Base-by-base conservation (phyloP, 2,888 invertebrate genomes). In the Pelosia muscerda region DNA sequence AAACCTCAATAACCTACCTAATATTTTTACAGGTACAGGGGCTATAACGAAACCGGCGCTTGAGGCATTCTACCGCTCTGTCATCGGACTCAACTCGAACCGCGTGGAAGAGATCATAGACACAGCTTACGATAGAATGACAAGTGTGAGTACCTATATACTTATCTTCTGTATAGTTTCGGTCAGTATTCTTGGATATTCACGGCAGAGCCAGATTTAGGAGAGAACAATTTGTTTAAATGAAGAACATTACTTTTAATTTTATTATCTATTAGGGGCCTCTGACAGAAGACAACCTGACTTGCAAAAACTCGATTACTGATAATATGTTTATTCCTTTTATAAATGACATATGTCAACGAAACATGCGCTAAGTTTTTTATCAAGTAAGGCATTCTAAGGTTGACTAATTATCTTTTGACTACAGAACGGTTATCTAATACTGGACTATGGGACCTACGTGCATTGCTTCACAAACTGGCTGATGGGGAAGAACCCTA, bases 391-490 rank as follows among this genome's bases (percentile, higher is more conserved):
- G 11, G 34, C 0, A 22, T 22, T 22, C 23, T 6, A 22, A 26
- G 22, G 0, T 31, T 31, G 6, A 62, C 22, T 54, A 26, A 55
- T 53, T 49, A 49, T 59, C 66, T 59, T 84, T 79, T 77, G 78
- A 79, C 81, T 94, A 62, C 94, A 97, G 97, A 97, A 96, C 85
- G 96, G 96, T 70, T 96, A 96, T 84, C 95, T 96, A 77, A 95
- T 95, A 73, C 90, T 97, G 68, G 96, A 96, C 84, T 97, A 96
- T 90, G 94, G 95, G 38, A 96, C 96, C n/a, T 97, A 96, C 92
- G 96, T 96, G 71, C 95, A 97, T 82, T 96, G 96, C 87, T 97
- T 97, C 88, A 96, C 97, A 59, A 97, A 97, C 89, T 97, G 97
- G 95, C 92, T 97, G 75, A 95, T 97, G 88, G 97, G 97, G 6